These are phyloP conservation scores for Microcaecilia unicolor DNA, from an alignment of 2,797 vertebrate genomes.

Conservation along the genomic window DNA sequence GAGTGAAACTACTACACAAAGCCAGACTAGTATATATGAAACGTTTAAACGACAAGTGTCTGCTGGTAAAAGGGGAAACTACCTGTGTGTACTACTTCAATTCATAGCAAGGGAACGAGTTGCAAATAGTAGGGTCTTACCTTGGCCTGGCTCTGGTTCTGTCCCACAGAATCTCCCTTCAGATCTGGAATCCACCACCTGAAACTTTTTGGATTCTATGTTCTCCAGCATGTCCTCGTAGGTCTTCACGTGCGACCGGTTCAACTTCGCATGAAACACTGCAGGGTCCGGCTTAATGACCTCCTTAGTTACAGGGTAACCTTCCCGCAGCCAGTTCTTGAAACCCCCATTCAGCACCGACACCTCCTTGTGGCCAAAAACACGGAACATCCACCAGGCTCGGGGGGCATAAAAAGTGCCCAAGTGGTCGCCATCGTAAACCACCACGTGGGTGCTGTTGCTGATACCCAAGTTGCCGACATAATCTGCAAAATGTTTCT, in stretches of 20 bases:
- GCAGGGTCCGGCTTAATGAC: slow-evolving; percentile 32
- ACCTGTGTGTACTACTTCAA: too few species aligned
- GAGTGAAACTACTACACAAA: too few species aligned
- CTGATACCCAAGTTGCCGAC: slow-evolving; percentile 73
- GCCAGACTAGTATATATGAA: too few species aligned
- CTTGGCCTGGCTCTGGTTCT: slow-evolving; percentile 77
- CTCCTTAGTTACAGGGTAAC: slow-evolving; percentile 60
- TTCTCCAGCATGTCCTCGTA: slow-evolving; percentile 83
- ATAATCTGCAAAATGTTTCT: slow-evolving; percentile 63
- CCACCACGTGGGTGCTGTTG: slow-evolving; percentile 79
- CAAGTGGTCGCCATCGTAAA: slow-evolving; percentile 80
- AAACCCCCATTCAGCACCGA: slow-evolving; percentile 86
- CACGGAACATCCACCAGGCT: slow-evolving; percentile 94
- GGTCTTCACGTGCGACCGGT: slow-evolving; percentile 66
- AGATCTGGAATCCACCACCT: slow-evolving; percentile 77
- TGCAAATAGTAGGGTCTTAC: slow-evolving; percentile 57
- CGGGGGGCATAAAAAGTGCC: slow-evolving; percentile 79
- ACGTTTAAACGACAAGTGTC: too few species aligned
- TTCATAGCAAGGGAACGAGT: too few species aligned
- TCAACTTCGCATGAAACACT: slow-evolving; percentile 53
- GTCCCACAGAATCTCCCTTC: slow-evolving; percentile 72
- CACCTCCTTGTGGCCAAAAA: slow-evolving; percentile 77
- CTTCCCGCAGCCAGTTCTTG: slow-evolving; percentile 73
- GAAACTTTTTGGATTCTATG: slow-evolving; percentile 53
- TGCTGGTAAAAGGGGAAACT: too few species aligned